A percentile compares a stretch with the other conserved stretches of the same genome.
Conservation (phyloP, 1,140 invertebrate genomes). For the Bombus balteatus region DNA sequence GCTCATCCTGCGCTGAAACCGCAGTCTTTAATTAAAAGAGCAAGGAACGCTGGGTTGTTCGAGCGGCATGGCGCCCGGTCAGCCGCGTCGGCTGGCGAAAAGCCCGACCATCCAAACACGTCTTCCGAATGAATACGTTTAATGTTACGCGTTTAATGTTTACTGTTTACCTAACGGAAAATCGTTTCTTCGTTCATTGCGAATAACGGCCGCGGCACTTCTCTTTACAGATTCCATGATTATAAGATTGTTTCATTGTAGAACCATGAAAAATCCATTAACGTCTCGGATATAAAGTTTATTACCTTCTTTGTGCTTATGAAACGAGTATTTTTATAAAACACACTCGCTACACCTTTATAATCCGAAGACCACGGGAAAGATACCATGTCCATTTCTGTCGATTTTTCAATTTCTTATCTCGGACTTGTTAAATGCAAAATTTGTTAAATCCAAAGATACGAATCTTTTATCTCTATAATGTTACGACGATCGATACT, state of each 20-base stretch:
- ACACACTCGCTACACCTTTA: no score
- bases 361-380: no score
- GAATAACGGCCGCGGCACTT: not conserved
- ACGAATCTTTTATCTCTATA: no score
- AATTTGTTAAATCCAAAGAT: no score
- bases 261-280: not conserved
- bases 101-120: not conserved
- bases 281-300: no score
- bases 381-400: no score
- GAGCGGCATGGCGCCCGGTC: conserved; percentile 1
- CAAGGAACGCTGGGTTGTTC: not conserved
- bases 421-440: no score
- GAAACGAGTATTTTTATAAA: no score
- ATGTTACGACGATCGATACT: no score
- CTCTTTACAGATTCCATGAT: no score
- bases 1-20: conserved; percentile 24
- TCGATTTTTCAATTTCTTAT: no score
- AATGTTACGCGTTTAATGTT: not conserved
- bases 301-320: no score
- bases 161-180: not conserved
- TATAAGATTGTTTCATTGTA: not conserved
- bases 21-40: conserved; percentile 56
- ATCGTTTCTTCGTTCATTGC: not conserved
- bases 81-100: not conserved
- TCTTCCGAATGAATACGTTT: not conserved